Evolutionary conservation across 2,888 invertebrate genomes (phyloP).

Genomic region (Norana najaformis): DNA sequence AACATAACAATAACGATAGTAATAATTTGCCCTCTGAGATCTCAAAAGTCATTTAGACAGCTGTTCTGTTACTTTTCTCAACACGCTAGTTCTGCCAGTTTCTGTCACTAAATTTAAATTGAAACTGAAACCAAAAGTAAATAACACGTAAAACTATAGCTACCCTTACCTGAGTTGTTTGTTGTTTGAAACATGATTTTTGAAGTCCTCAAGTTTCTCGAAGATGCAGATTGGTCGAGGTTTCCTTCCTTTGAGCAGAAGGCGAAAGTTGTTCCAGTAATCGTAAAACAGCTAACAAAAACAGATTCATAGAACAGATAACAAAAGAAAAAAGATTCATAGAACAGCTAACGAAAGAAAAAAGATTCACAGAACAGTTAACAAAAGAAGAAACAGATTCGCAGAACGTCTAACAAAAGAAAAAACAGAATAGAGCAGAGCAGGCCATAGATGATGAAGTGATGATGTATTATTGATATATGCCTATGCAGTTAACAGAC

Average conservation of each 20-base stretch:
- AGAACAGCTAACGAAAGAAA: too few species aligned
- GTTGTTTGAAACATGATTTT: slow-evolving; percentile 8
- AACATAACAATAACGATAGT: neutral
- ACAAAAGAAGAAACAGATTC: neutral
- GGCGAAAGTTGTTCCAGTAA: slow-evolving; percentile 18
- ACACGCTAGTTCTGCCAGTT: neutral
- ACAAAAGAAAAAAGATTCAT: neutral
- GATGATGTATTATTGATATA: too few species aligned
- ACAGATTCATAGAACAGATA: neutral
- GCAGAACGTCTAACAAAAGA: neutral
- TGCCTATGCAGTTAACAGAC: neutral
- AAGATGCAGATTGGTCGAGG: slow-evolving; percentile 31
- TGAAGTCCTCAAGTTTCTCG: slow-evolving; percentile 33
- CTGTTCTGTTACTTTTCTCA: neutral
- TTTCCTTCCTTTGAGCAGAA: slow-evolving; percentile 8
- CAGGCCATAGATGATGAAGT: too few species aligned
- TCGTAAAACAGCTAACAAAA: neutral
- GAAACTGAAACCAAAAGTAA: neutral
- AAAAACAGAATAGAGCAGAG: neutral
- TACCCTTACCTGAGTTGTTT: slow-evolving; percentile 33
- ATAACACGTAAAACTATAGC: neutral
- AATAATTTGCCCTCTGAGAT: neutral
- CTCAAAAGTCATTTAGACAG: neutral
- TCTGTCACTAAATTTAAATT: neutral
- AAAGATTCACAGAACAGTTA: neutral